phyloP scores from a whole-genome alignment of 1,140 invertebrate genomes.

The Eubasilissa regina region DNA sequence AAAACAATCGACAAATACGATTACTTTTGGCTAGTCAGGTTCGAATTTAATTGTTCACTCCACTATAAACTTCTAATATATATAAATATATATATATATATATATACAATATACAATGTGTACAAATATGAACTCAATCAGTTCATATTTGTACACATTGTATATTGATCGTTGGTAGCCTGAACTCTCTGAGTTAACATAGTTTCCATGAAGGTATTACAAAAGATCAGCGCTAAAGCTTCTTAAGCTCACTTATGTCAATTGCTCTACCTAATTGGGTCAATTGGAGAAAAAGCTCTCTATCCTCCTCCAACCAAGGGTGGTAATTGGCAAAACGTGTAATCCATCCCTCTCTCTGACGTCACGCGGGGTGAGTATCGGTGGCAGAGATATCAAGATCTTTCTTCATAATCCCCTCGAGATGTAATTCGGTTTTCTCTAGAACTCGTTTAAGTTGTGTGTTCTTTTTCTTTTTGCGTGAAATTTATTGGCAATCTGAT shows the following conservation, averaged over 20 bases:
- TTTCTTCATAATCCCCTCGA: background rate
- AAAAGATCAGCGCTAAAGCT: slow-evolving; percentile 5
- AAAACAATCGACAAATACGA: too few relatives aligned
- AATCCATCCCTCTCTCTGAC: slow-evolving; percentile 24
- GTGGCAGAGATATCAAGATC: background rate
- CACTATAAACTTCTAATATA: too few relatives aligned
- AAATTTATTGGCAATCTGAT: slow-evolving; percentile 1
- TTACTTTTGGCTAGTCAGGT: too few relatives aligned
- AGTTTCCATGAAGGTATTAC: background rate
- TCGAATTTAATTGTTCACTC: too few relatives aligned
- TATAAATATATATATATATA: too few relatives aligned
- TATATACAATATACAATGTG: too few relatives aligned
- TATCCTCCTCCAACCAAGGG: slow-evolving; percentile 18
- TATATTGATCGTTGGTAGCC: too few relatives aligned
- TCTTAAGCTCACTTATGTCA: slow-evolving; percentile 50
- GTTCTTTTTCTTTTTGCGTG: too few relatives aligned
- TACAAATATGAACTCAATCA: too few relatives aligned
- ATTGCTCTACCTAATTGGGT: slow-evolving; percentile 56
- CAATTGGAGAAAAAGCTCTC: slow-evolving; percentile 49
- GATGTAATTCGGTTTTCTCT: background rate
- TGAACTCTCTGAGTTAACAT: background rate
- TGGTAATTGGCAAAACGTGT: slow-evolving; percentile 53
- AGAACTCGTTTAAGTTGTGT: background rate
- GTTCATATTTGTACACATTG: too few relatives aligned
- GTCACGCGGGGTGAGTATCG: background rate